phyloP scores from a whole-genome alignment of 2,113 vertebrate genomes.

The Bos taurus region DNA sequence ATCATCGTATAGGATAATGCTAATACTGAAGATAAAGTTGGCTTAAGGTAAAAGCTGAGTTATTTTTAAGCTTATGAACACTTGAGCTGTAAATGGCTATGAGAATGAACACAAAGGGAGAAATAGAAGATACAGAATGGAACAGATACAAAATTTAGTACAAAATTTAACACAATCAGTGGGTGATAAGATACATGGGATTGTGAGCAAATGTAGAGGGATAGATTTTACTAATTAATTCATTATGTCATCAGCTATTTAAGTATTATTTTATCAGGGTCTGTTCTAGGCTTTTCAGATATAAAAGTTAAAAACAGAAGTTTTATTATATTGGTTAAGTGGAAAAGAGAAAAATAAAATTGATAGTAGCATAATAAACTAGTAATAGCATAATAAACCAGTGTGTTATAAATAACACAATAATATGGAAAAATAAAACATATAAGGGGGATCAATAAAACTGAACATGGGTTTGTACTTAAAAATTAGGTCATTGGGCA shows the following conservation, averaged over 20 bases:
- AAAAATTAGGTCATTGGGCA: background rate
- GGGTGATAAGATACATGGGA: background rate
- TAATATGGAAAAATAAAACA: background rate
- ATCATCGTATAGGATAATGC: background rate
- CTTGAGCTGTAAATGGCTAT: background rate
- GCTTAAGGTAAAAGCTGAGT: background rate
- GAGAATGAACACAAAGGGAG: background rate
- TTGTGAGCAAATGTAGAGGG: background rate
- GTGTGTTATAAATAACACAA: background rate
- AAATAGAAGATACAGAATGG: background rate
- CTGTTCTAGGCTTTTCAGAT: background rate
- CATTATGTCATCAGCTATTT: background rate
- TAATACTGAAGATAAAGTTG: background rate
- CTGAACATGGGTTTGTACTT: background rate
- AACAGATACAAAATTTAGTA: background rate
- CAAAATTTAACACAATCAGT: background rate
- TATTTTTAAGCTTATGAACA: background rate
- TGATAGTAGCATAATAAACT: background rate
- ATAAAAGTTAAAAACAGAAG: background rate
- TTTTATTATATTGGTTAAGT: background rate
- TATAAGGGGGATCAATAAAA: background rate
- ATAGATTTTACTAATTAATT: background rate
- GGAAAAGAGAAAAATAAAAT: background rate
- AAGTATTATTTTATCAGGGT: background rate
- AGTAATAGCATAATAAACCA: background rate